These are phyloP conservation scores for Electrophaes corylata DNA, from an alignment of 2,888 invertebrate genomes.

Conservation along the genomic window DNA sequence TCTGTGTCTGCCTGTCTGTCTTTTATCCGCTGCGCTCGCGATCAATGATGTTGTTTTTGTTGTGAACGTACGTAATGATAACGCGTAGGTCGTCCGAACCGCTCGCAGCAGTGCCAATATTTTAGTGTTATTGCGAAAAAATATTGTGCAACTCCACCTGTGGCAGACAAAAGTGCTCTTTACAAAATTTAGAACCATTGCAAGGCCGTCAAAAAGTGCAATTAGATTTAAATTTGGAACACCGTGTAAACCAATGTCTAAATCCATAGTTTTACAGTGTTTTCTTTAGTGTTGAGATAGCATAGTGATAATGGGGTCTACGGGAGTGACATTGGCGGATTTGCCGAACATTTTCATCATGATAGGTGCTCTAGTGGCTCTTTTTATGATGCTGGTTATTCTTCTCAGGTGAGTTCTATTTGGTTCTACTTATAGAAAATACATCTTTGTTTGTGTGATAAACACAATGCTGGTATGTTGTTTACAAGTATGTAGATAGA, in stretches of 20 bases:
- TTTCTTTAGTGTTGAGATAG: constrained; percentile 54
- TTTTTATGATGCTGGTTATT: constrained; percentile 90
- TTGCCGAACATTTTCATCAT: constrained; percentile 91
- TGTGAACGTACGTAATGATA: constrained; percentile 61
- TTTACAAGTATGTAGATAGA: background rate
- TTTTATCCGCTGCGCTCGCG: constrained; percentile 46
- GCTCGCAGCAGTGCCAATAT: constrained; percentile 47
- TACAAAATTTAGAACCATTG: constrained; percentile 35
- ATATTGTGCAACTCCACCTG: constrained; percentile 50
- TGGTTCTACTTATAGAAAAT: constrained; percentile 2
- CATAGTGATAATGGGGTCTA: constrained; percentile 67
- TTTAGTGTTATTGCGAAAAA: constrained; percentile 51
- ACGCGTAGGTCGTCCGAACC: constrained; percentile 41
- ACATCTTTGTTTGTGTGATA: background rate
- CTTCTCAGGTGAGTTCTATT: constrained; percentile 88
- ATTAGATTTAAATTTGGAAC: constrained; percentile 46
- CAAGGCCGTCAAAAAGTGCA: constrained; percentile 57
- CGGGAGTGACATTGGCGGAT: constrained; percentile 87
- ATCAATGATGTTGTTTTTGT: constrained; percentile 79
- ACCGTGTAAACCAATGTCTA: constrained; percentile 63
- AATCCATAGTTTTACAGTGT: constrained; percentile 51
- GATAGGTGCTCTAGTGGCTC: constrained; percentile 88
- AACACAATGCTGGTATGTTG: background rate
- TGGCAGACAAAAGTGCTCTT: constrained; percentile 35
- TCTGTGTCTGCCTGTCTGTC: constrained; percentile 16